phyloP scores from a whole-genome alignment of 92 coral and sea anemone species.

The Epizoanthus illoricatus region DNA sequence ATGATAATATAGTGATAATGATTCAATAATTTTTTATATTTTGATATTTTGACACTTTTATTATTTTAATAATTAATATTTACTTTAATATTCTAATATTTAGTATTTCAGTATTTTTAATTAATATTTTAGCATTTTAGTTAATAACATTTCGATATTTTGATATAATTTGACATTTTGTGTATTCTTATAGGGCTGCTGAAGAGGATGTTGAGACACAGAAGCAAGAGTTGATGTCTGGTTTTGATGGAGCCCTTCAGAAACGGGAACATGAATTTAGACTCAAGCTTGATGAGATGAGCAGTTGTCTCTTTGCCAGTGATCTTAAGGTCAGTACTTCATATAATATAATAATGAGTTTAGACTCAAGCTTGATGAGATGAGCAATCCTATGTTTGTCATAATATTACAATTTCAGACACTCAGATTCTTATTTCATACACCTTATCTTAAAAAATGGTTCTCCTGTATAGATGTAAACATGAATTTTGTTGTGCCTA shows the following conservation, averaged over 20 bases:
- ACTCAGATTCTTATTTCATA: too few relatives aligned
- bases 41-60: neutral
- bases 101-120: too few relatives aligned
- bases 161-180: neutral
- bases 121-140: too few relatives aligned
- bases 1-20: too few relatives aligned
- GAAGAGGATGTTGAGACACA: slow-evolving; percentile 91
- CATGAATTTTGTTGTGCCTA: too few relatives aligned
- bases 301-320: slow-evolving; percentile 71
- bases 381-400: slow-evolving; percentile 74
- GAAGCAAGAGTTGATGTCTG: slow-evolving; percentile 77
- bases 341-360: slow-evolving; percentile 51
- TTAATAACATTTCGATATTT: too few relatives aligned
- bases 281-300: slow-evolving; percentile 82
- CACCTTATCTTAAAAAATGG: too few relatives aligned
- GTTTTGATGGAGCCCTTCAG: slow-evolving; percentile 90
- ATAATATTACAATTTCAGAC: neutral
- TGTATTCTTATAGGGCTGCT: slow-evolving; percentile 60
- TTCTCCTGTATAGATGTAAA: too few relatives aligned
- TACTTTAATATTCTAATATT: too few relatives aligned
- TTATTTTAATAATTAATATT: too few relatives aligned
- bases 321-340: slow-evolving; percentile 71
- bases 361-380: slow-evolving; percentile 82
- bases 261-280: slow-evolving; percentile 94
- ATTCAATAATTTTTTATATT: too few relatives aligned